Evolutionary conservation across 2,797 vertebrate species (phyloP), one percentile per base, ranked within the genome.

Genomic region (Zalophus californianus): DNA sequence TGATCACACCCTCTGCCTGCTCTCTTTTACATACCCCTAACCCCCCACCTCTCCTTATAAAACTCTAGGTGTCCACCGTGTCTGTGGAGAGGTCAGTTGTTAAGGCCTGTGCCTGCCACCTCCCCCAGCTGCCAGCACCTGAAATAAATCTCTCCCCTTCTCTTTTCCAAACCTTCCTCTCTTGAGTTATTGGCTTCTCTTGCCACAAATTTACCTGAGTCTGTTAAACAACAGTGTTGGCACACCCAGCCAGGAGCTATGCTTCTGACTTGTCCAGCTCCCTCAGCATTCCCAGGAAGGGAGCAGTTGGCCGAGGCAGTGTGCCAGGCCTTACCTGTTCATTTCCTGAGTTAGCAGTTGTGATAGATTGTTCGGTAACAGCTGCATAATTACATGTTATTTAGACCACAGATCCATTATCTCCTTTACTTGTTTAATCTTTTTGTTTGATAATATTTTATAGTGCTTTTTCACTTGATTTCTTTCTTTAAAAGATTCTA

Each of bases 401-500:
- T 62, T 66, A 96, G 41, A 96, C 38, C 48, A 32, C 56, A 86
- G n/a, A 85, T 58, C 6, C 12, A 70, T 58, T 93, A 87, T 90
- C 94, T 86, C 50, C 32, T 93, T 83, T 66, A 68, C 25, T 75
- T 86, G n/a, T 90, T 87, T 32, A 29, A 62, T 83, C 35, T 91
- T 88, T 70, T 58, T 58, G 23, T 86, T 50, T 75, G 68, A 93
- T 56, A 94, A 73, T n/a, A 87, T 64, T 92, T 78, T 82, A 25
- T 21, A 90, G 50, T 75, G 44, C 7, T 90, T 93, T 90, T 86
- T 77, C 29, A 83, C 8, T 70, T 92, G 32, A 94, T 66, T 68
- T 82, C 12, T 35, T 83, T 58, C 41, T 64, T 52, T 85, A 88
- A 96, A 96, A 94, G 96, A 87, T 96, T 93, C 54, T 88, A 90